Evolutionary conservation across 2,888 invertebrate genomes (phyloP).

Genomic region (Synanthedon myopaeformis): DNA sequence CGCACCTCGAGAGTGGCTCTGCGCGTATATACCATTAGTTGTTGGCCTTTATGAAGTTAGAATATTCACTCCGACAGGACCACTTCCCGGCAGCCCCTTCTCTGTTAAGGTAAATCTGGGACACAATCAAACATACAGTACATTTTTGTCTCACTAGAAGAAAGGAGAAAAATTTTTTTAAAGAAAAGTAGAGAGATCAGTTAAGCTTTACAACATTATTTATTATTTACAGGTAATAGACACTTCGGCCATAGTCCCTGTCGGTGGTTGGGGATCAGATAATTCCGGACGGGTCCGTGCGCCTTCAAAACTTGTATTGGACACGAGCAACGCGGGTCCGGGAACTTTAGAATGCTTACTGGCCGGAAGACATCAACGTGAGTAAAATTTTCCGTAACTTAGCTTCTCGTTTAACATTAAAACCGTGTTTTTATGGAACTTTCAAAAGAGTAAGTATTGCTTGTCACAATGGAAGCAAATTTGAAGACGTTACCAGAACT

Average conservation of each 20-base stretch:
- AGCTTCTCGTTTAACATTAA: too few relatives aligned
- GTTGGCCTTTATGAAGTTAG: constrained; percentile 93
- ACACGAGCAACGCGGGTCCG: constrained; percentile 90
- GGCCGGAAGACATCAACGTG: constrained; percentile 73
- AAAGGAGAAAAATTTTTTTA: not conserved
- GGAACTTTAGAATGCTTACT: constrained; percentile 77
- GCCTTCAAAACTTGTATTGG: constrained; percentile 86
- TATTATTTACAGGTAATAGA: constrained; percentile 70
- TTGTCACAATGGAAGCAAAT: too few relatives aligned
- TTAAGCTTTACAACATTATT: not conserved
- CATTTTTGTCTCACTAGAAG: too few relatives aligned
- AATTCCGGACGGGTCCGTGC: constrained; percentile 78
- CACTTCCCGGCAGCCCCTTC: constrained; percentile 84
- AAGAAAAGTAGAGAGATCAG: not conserved
- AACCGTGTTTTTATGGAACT: too few relatives aligned
- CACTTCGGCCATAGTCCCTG: constrained; percentile 76
- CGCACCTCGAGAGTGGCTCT: constrained; percentile 85
- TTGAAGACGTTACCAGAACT: too few relatives aligned
- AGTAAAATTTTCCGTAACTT: constrained; percentile 16
- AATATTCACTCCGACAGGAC: constrained; percentile 76
- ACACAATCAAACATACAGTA: too few relatives aligned
- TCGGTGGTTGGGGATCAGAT: constrained; percentile 92
- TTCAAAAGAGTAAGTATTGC: too few relatives aligned
- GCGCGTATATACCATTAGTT: constrained; percentile 90
- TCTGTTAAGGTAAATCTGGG: constrained; percentile 72